A percentile compares a stretch with the other conserved stretches of the same genome.
Evolutionary conservation across 2,797 vertebrate species (phyloP).

Genomic region (Oreortyx pictus): DNA sequence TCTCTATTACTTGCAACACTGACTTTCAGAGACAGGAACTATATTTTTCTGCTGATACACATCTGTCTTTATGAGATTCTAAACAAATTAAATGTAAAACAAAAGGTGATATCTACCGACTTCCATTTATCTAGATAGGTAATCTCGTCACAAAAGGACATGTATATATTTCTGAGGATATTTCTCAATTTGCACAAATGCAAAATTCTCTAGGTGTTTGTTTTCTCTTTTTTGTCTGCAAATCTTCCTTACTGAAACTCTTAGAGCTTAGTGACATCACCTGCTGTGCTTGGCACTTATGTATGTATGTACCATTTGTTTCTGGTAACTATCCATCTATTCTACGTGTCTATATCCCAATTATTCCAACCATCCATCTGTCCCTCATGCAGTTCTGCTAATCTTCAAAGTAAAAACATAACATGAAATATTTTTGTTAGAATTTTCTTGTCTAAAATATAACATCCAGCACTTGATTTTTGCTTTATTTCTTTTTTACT

Average conservation of each 20-base stretch:
- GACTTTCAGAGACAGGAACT: conserved; percentile 65
- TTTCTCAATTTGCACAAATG: neutral
- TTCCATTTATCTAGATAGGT: neutral
- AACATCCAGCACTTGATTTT: neutral
- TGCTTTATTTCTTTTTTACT: neutral
- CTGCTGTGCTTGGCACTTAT: neutral
- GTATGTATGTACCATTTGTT: neutral
- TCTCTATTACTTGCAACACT: conserved; percentile 64
- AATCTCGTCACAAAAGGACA: neutral
- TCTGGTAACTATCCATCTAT: neutral
- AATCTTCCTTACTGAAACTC: neutral
- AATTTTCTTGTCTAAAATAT: neutral
- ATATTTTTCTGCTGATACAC: conserved; percentile 59
- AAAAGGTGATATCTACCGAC: neutral
- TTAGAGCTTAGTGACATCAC: neutral
- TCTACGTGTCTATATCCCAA: neutral
- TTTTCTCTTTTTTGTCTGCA: neutral
- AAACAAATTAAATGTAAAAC: conserved; percentile 49
- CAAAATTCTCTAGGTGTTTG: neutral
- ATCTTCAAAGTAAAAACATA: neutral
- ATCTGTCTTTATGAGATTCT: conserved; percentile 51
- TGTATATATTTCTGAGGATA: neutral
- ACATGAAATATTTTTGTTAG: neutral
- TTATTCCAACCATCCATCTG: neutral
- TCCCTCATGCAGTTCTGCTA: neutral